A percentile compares a stretch with the other conserved stretches of the same genome.
Evolutionary conservation across 2,113 vertebrate species (phyloP).

Genomic region (Sminthopsis crassicaudata): DNA sequence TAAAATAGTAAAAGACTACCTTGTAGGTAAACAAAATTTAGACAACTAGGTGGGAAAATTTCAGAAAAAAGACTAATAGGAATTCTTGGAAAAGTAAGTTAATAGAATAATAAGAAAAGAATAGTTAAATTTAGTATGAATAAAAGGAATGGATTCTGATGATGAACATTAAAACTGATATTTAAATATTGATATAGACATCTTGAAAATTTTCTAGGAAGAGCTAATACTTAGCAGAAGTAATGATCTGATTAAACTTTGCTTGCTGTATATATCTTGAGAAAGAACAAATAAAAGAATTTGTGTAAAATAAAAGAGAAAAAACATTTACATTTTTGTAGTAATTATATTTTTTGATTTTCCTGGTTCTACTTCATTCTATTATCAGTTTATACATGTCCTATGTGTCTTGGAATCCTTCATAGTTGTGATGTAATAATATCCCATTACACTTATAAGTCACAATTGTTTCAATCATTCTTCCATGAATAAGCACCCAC

Average conservation of each 20-base stretch:
- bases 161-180: not conserved
- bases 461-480: not conserved
- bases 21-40: not conserved
- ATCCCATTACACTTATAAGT: not conserved
- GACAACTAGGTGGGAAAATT: not conserved
- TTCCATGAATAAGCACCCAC: not conserved
- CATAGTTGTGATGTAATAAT: not conserved
- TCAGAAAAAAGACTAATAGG: not conserved
- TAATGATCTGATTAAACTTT: not conserved
- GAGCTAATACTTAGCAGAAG: not conserved
- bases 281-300: not conserved
- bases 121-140: not conserved
- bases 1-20: not conserved
- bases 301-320: not conserved
- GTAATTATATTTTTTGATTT: not conserved
- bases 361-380: not conserved
- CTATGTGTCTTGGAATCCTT: not conserved
- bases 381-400: not conserved
- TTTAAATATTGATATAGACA: not conserved
- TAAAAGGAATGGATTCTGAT: not conserved
- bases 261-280: not conserved
- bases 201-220: not conserved
- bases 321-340: not conserved
- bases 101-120: not conserved
- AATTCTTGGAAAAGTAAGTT: not conserved